Percentiles rank a stretch among this genome's conserved stretches.
These are phyloP conservation scores for Cygnus olor DNA, from an alignment of 2,797 vertebrate species.

Conservation along the genomic window DNA sequence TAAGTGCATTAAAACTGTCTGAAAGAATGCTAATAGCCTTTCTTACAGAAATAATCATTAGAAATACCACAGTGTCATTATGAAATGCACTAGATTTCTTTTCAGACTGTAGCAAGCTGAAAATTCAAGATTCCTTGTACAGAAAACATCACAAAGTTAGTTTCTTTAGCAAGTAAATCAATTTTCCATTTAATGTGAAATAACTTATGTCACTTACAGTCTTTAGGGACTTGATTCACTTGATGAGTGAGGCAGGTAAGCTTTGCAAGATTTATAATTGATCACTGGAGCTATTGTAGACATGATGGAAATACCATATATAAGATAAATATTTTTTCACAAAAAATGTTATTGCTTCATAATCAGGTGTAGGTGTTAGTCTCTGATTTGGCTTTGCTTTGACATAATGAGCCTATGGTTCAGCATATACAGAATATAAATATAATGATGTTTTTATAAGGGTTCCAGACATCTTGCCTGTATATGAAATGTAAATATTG, in stretches of 20 bases:
- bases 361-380: slow-evolving; percentile 54
- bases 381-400: slow-evolving; percentile 41
- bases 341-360: slow-evolving; percentile 57
- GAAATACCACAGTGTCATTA: neutral
- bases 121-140: neutral
- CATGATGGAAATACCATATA: slow-evolving; percentile 56
- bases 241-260: slow-evolving; percentile 18
- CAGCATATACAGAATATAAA: slow-evolving; percentile 51
- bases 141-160: slow-evolving; percentile 18
- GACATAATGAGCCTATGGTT: slow-evolving; percentile 59
- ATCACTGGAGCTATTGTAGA: slow-evolving; percentile 32
- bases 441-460: slow-evolving; percentile 66
- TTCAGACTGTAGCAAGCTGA: neutral
- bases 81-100: neutral
- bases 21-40: neutral
- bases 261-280: slow-evolving; percentile 28
- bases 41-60: neutral
- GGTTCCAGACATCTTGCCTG: slow-evolving; percentile 44
- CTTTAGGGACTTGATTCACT: slow-evolving; percentile 4
- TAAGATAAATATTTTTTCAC: slow-evolving; percentile 29
- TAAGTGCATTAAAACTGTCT: neutral
- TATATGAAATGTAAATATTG: slow-evolving; percentile 58
- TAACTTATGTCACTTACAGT: slow-evolving; percentile 36
- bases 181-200: slow-evolving; percentile 52
- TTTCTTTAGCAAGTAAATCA: slow-evolving; percentile 43